Base-by-base conservation (phyloP, 2,113 vertebrate species). In the Hypomesus transpacificus region DNA sequence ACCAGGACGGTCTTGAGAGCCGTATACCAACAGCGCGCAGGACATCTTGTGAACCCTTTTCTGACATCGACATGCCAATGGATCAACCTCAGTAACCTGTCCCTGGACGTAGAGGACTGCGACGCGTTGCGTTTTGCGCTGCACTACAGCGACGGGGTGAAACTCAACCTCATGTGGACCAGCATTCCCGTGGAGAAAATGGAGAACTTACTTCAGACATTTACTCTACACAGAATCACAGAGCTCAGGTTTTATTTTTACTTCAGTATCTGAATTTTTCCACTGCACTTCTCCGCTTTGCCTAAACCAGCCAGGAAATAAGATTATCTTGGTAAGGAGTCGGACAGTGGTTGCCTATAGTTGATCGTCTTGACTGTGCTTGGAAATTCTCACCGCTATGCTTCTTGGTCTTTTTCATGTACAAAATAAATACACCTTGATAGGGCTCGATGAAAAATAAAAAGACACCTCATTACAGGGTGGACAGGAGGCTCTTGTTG, bases 401-500 rank as follows among this genome's bases (percentile, higher is more conserved):
- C 31, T 6, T 31, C 31, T 6, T 3, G 31, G 31, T 4, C 31
- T 4, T 31, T 31, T 31, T 31, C 31, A 31, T 6, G 31, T 31
- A 6, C 31, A 31, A 31, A 31, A 3, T 31, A 31, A 31, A 31
- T 31, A 31, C 31, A 4, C 31, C 5, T 31, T 31, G 31, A 31
- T 31, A 3, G 3, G 5, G 4, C 31, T 31, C 3, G 31, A 31
- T 31, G 31, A 31, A 31, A 31, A 31, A 31, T 31, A 31, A 31
- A 3, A 31, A 3, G 31, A 31, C 54, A 14, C 28, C 68, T 50
- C 1, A 3, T 60, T 61, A 2, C 51, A 82, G 80, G 59, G 20
- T 82, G 18, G 77, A 82, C 57, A 71, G 71, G 62, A 67, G 68
- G 21, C 68, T 82, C 59, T 24, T 82, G 67, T 60, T 82, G 67